phyloP scores from a whole-genome alignment of 2,113 vertebrate species.

The Zosterops hypoxanthus region DNA sequence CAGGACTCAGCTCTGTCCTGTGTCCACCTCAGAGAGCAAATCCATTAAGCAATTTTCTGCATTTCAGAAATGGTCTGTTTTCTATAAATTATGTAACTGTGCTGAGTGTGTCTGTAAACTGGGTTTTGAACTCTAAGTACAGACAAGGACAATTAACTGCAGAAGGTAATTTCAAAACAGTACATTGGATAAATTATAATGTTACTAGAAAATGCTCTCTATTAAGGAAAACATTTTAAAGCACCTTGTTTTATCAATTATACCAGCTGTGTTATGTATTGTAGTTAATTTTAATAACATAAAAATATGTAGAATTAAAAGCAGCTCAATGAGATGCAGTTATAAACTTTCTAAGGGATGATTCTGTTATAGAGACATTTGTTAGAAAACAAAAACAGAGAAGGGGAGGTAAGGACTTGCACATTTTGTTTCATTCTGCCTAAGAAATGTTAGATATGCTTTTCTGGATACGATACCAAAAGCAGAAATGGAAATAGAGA shows the following conservation, averaged over 20 bases:
- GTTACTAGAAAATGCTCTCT: background rate
- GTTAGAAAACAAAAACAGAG: background rate
- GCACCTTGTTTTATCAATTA: slow-evolving; percentile 24
- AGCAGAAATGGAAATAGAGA: background rate
- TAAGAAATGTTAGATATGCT: background rate
- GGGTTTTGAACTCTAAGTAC: background rate
- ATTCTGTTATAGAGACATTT: background rate
- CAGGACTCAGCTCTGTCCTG: background rate
- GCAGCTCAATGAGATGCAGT: background rate
- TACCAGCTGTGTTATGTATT: background rate
- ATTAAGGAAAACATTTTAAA: slow-evolving; percentile 23
- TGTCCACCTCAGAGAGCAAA: slow-evolving; percentile 44
- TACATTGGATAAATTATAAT: background rate
- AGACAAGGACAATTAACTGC: slow-evolving; percentile 34
- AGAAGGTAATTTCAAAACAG: slow-evolving; percentile 24
- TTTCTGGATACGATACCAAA: background rate
- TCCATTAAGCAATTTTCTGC: slow-evolving; percentile 56
- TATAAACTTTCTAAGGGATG: background rate
- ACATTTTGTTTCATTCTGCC: background rate
- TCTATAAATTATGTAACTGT: slow-evolving; percentile 26
- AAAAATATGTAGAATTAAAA: background rate
- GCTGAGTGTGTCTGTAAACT: background rate
- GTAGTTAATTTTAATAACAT: slow-evolving; percentile 3
- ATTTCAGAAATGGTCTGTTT: slow-evolving; percentile 44
- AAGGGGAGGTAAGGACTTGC: background rate